Evolutionary conservation across 1,140 invertebrate genomes (phyloP), one percentile per base, ranked within the genome.

Genomic region (Hermatobates lingyangjiaoensis): DNA sequence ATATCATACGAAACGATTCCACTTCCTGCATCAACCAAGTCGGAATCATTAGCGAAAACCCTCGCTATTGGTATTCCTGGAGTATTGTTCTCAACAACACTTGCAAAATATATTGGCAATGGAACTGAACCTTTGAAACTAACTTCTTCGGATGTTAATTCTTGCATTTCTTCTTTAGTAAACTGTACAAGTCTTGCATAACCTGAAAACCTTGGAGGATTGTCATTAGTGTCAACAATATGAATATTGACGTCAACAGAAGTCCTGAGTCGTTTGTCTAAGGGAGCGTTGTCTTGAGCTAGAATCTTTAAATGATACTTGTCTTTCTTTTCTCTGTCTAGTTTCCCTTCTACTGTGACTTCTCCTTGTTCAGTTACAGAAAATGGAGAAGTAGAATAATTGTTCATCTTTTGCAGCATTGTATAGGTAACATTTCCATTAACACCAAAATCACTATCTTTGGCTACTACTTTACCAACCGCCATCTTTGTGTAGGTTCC

Each of bases 31-130:
- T 78, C 80, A 26, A 77, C 69, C 2, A 58, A 83, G 63, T 93
- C 89, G 0, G 77, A 75, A 66, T 94, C 89, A 44, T 86, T 87
- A 0, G 87, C 89, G 50, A 74, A 76, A 2, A 93, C 74, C 64
- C 73, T 73, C 2, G 74, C 73, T 0, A 89, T 76, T 12, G 74
- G 68, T 4, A 76, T 79, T 18, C 82, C 81, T 1, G 80, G 68
- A 1, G 75, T 73, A 14, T 71, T 73, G 60, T 82, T 80, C 59
- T 86, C 80, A 47, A 75, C 68, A 21, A 83, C 62, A 5, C 75
- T 74, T 0, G 78, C 74, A 55, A 76, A 76, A 57, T 85, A 87
- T 4, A 86, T 69, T 1, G 83, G 81, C 10, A 80, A 45, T 0
- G 53, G 24, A 39, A 60, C 27, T 12, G 53, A 51, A 10, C 50